These are phyloP conservation scores for Daktulosphaira vitifoliae DNA, from an alignment of 1,140 invertebrate genomes.

Conservation along the genomic window DNA sequence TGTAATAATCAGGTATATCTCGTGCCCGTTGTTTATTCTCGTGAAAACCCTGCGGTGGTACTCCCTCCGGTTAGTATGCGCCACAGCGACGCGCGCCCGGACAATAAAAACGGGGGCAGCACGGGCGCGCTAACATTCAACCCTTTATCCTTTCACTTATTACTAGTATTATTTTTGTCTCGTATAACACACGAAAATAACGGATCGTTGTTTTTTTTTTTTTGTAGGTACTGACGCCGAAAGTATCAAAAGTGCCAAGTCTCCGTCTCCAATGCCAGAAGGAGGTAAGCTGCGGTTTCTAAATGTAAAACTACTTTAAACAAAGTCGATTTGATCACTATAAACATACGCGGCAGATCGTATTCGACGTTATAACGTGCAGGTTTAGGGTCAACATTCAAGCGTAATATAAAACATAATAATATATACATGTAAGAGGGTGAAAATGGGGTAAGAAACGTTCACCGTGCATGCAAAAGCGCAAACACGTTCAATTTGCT, in stretches of 20 bases:
- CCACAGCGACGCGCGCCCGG: neutral
- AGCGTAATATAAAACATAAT: slow-evolving; percentile 8
- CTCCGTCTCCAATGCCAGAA: slow-evolving; percentile 16
- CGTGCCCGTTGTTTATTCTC: neutral
- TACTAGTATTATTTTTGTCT: neutral
- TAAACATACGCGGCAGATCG: no score
- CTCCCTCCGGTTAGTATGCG: no score
- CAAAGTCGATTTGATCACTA: no score
- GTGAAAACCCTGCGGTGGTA: no score
- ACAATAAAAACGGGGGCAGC: slow-evolving; percentile 17
- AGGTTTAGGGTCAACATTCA: neutral
- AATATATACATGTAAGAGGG: slow-evolving; percentile 11
- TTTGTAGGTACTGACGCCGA: slow-evolving; percentile 20
- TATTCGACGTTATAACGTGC: no score
- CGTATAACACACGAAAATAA: neutral
- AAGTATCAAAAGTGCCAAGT: slow-evolving; percentile 16
- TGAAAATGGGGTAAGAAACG: slow-evolving; percentile 27
- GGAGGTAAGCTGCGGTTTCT: slow-evolving; percentile 1
- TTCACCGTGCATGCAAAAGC: slow-evolving; percentile 7
- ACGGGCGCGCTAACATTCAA: slow-evolving; percentile 16
- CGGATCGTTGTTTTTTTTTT: neutral
- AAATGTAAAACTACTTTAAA: no score
- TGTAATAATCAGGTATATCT: slow-evolving; percentile 21
- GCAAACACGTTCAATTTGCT: neutral
- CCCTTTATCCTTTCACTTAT: neutral